phyloP scores from a whole-genome alignment of 2,113 vertebrate genomes.

The Pongo abelii region DNA sequence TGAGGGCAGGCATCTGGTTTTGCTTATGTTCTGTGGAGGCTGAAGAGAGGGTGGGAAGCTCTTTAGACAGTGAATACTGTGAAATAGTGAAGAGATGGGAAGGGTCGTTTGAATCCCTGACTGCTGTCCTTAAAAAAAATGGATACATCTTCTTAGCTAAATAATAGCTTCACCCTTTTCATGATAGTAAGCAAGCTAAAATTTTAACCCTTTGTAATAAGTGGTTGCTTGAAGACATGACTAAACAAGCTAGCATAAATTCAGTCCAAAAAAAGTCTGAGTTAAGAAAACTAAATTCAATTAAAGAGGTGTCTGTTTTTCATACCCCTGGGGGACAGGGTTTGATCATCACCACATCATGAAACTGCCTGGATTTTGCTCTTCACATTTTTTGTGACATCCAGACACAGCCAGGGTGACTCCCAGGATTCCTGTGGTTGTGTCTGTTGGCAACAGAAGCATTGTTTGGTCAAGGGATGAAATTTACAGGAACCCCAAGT shows the following conservation, averaged over 20 bases:
- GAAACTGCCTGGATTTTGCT: neutral
- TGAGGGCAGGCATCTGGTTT: neutral
- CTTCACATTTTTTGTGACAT: neutral
- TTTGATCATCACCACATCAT: neutral
- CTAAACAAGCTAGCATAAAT: neutral
- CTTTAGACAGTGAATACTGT: neutral
- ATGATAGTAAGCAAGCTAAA: neutral
- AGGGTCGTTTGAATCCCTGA: neutral
- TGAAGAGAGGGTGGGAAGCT: neutral
- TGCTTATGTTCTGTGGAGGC: neutral
- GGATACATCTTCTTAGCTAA: neutral
- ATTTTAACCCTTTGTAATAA: constrained; percentile 15
- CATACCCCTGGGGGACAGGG: neutral
- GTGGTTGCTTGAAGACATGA: neutral
- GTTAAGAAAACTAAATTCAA: constrained; percentile 20
- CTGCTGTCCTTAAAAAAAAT: neutral
- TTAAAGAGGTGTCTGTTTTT: neutral
- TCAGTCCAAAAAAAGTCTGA: neutral
- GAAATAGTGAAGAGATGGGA: neutral
- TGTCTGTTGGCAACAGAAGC: neutral
- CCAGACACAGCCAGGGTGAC: neutral
- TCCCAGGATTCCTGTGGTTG: neutral
- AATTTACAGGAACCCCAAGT: constrained; percentile 15
- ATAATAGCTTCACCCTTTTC: neutral
- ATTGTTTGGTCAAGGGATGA: neutral